phyloP scores from a whole-genome alignment of 1,140 invertebrate genomes.

The Brachionus koreanus region DNA sequence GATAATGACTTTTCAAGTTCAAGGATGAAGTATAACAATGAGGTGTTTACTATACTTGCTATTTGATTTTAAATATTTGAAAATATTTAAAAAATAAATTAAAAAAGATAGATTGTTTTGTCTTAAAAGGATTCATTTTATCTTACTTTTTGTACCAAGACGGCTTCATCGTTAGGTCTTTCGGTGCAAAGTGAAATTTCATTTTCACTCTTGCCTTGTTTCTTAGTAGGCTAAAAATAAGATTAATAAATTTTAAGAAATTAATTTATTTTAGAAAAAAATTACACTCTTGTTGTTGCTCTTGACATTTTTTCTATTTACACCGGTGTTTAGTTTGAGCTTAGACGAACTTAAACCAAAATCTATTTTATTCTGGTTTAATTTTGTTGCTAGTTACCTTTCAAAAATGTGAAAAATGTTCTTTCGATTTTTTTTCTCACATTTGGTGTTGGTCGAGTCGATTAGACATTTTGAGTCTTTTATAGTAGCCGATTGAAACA shows the following conservation, averaged over 20 bases:
- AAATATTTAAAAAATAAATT: too few relatives aligned
- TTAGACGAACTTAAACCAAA: not conserved
- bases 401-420: slow-evolving; percentile 24
- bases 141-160: not conserved
- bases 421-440: not conserved
- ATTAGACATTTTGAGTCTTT: not conserved
- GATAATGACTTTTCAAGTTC: too few relatives aligned
- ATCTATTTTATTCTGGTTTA: not conserved
- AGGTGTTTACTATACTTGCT: too few relatives aligned
- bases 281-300: slow-evolving; percentile 17
- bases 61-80: too few relatives aligned
- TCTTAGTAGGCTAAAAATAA: not conserved
- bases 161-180: not conserved
- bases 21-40: too few relatives aligned
- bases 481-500: not conserved
- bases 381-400: not conserved
- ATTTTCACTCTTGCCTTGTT: not conserved
- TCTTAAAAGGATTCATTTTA: not conserved
- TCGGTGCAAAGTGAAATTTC: not conserved
- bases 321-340: not conserved
- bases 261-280: not conserved
- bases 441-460: not conserved
- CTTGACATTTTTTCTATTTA: not conserved
- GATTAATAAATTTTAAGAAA: not conserved
- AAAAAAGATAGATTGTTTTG: too few relatives aligned